Evolutionary conservation across 2,113 vertebrate genomes (phyloP).

Genomic region (Poecile atricapillus): DNA sequence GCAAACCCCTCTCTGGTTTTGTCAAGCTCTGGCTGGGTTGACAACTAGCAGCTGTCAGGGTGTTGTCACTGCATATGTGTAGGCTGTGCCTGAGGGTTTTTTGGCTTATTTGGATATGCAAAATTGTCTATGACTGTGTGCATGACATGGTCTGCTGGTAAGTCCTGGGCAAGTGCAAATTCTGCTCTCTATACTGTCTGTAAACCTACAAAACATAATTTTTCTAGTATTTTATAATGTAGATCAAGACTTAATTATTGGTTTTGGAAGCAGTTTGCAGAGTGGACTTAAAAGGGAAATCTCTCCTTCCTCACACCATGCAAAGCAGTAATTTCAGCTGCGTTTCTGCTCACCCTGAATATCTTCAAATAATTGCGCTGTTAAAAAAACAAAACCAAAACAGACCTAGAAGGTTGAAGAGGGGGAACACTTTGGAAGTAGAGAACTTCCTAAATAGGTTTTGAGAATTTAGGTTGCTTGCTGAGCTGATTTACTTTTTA

Average conservation of each 20-base stretch:
- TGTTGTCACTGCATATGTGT: not conserved
- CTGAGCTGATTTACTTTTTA: not conserved
- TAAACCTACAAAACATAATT: not conserved
- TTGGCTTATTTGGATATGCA: not conserved
- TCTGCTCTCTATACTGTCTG: not conserved
- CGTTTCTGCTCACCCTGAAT: not conserved
- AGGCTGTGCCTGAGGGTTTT: not conserved
- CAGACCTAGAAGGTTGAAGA: not conserved
- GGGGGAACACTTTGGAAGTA: not conserved
- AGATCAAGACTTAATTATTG: not conserved
- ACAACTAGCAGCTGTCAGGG: not conserved
- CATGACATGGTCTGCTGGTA: not conserved
- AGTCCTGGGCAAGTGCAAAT: not conserved
- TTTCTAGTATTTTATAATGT: not conserved
- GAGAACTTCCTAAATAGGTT: not conserved
- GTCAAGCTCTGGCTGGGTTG: not conserved
- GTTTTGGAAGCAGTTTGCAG: not conserved
- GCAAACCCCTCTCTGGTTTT: accelerated
- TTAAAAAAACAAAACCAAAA: not conserved
- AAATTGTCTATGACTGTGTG: not conserved
- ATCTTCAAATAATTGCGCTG: not conserved
- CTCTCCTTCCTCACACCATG: not conserved
- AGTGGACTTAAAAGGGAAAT: not conserved
- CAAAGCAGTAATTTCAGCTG: not conserved
- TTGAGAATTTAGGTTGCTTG: not conserved